A percentile compares a stretch with the other conserved stretches of the same genome.
phyloP scores from a whole-genome alignment of 2,888 invertebrate genomes.

The Antheraea assamensis region DNA sequence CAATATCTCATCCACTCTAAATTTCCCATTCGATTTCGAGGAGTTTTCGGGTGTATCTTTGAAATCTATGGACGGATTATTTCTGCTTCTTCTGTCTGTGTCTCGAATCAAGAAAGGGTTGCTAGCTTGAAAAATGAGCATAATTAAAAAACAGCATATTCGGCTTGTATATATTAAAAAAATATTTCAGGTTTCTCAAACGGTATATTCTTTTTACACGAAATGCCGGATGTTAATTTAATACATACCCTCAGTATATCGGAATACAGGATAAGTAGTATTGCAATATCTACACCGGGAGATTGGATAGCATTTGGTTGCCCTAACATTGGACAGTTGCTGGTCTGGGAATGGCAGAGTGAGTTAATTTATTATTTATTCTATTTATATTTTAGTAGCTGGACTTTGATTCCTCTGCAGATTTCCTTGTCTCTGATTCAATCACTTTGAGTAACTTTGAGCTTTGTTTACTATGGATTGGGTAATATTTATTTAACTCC shows the following conservation, averaged over 20 bases:
- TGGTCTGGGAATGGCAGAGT: constrained; percentile 99
- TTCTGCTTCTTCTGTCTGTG: too few species aligned
- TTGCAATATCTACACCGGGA: constrained; percentile 92
- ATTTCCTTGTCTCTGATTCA: too few species aligned
- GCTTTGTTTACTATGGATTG: too few species aligned
- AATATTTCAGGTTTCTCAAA: constrained; percentile 88
- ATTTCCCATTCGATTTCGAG: too few species aligned
- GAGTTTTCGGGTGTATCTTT: too few species aligned
- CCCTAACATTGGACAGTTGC: constrained; percentile 92
- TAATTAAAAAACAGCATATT: too few species aligned
- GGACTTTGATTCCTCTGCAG: too few species aligned
- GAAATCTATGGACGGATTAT: too few species aligned
- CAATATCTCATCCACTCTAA: too few species aligned
- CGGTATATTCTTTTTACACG: constrained; percentile 96
- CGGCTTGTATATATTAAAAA: not conserved
- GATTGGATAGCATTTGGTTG: constrained; percentile 99
- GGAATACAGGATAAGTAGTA: constrained; percentile 90
- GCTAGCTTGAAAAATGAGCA: not conserved
- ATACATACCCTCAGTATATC: constrained; percentile 96
- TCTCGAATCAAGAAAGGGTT: not conserved
- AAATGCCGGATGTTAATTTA: constrained; percentile 95
- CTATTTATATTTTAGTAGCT: not conserved
- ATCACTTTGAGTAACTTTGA: too few species aligned
- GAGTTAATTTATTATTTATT: constrained; percentile 38
- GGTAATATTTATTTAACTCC: too few species aligned